A percentile compares a stretch with the other conserved stretches of the same genome.
Evolutionary conservation across 1,140 invertebrate genomes (phyloP).

Genomic region (Pseudomyrmex cubaensis): DNA sequence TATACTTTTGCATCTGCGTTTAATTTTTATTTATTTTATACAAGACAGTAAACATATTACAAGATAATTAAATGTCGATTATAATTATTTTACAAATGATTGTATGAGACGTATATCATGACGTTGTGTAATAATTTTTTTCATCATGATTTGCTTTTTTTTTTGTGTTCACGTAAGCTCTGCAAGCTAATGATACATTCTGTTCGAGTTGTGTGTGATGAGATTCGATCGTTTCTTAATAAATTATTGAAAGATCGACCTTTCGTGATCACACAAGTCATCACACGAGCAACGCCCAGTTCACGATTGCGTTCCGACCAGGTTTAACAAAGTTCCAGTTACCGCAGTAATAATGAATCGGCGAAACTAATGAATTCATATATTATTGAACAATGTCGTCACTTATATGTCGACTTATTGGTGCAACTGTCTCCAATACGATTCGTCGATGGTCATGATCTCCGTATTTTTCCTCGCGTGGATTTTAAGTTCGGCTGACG

Average conservation of each 20-base stretch:
- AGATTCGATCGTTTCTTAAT: constrained; percentile 70
- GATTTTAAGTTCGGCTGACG: constrained; percentile 45
- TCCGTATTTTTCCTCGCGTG: constrained; percentile 75
- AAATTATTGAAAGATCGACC: constrained; percentile 72
- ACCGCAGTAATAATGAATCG: constrained; percentile 55
- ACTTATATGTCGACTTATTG: constrained; percentile 56
- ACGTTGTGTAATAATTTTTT: too few relatives aligned
- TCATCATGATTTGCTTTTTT: neutral
- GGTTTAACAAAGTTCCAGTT: constrained; percentile 15
- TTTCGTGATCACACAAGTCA: constrained; percentile 60
- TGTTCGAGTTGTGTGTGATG: constrained; percentile 52
- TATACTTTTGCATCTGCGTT: too few relatives aligned
- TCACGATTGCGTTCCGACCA: constrained; percentile 48
- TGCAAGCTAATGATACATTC: constrained; percentile 49
- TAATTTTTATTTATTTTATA: too few relatives aligned
- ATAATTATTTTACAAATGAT: too few relatives aligned
- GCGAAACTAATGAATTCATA: constrained; percentile 68
- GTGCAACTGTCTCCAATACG: constrained; percentile 19
- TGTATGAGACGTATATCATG: too few relatives aligned
- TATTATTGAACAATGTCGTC: constrained; percentile 65
- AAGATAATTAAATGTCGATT: too few relatives aligned
- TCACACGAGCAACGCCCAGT: neutral
- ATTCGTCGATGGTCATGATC: constrained; percentile 59
- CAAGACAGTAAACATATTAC: too few relatives aligned
- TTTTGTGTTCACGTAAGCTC: constrained; percentile 40